Evolutionary conservation across 2,797 vertebrate genomes (phyloP).

Genomic region (Balearica regulorum): DNA sequence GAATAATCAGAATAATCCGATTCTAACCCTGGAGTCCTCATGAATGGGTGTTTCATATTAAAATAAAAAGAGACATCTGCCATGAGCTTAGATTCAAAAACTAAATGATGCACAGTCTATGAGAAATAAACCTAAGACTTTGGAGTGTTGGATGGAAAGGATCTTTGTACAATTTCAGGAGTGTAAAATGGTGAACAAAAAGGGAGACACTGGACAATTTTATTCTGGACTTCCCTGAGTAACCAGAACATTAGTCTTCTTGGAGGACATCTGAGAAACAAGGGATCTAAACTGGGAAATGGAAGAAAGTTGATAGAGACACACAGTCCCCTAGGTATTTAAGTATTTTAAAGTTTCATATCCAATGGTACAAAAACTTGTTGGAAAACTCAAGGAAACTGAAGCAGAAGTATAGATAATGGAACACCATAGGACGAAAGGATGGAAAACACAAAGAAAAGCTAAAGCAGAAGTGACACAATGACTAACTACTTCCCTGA

Average conservation of each 20-base stretch:
- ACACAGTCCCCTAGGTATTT: background rate
- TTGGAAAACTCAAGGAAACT: background rate
- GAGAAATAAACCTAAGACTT: background rate
- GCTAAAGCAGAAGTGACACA: background rate
- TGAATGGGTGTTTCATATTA: background rate
- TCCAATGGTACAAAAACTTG: background rate
- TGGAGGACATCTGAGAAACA: background rate
- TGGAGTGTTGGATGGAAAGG: background rate
- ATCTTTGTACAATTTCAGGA: background rate
- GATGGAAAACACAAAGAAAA: background rate
- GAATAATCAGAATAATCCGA: conserved; percentile 19
- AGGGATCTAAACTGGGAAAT: background rate
- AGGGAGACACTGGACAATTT: background rate
- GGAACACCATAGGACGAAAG: background rate
- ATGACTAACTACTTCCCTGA: background rate
- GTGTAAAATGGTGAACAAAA: background rate
- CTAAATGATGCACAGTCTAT: background rate
- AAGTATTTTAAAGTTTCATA: background rate
- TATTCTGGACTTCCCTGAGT: background rate
- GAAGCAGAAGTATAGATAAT: background rate
- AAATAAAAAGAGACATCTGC: background rate
- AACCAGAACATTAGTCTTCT: background rate
- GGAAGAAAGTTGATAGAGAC: background rate
- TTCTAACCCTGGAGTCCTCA: background rate
- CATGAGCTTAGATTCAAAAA: background rate